Evolutionary conservation across 2,888 invertebrate genomes (phyloP).

Genomic region (Thymelicus sylvestris): DNA sequence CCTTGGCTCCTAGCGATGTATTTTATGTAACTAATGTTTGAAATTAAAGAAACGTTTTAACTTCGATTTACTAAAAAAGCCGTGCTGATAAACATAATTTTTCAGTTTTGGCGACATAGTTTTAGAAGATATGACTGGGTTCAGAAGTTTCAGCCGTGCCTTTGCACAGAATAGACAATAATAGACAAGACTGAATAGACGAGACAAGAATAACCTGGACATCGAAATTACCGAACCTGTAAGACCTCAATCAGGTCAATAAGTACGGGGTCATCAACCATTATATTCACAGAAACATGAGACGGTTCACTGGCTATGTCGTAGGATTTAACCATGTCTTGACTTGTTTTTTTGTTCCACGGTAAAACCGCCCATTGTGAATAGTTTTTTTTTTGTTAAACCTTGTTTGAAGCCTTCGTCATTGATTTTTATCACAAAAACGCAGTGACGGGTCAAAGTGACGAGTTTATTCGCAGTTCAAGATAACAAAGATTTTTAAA

Average conservation of each 20-base stretch:
- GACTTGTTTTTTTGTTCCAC: background rate
- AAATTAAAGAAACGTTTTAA: too few species aligned
- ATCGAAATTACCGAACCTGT: background rate
- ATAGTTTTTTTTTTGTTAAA: background rate
- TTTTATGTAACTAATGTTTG: too few species aligned
- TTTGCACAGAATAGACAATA: too few species aligned
- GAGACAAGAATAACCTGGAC: background rate
- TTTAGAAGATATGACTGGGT: too few species aligned
- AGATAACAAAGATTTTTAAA: too few species aligned
- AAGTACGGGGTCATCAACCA: background rate
- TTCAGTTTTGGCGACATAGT: too few species aligned
- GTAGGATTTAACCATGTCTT: background rate
- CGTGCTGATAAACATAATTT: too few species aligned
- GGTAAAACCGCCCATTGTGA: slow-evolving; percentile 1
- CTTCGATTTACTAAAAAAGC: too few species aligned
- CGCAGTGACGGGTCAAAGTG: slow-evolving; percentile 1
- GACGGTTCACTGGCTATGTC: background rate
- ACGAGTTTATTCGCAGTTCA: too few species aligned
- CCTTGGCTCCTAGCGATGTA: too few species aligned
- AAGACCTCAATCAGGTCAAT: background rate
- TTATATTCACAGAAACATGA: background rate
- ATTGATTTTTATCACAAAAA: slow-evolving; percentile 8
- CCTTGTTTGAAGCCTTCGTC: background rate
- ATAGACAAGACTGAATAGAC: too few species aligned
- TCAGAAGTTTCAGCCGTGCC: too few species aligned